Evolutionary conservation across 2,797 vertebrate species (phyloP).

Genomic region (Cygnus olor): DNA sequence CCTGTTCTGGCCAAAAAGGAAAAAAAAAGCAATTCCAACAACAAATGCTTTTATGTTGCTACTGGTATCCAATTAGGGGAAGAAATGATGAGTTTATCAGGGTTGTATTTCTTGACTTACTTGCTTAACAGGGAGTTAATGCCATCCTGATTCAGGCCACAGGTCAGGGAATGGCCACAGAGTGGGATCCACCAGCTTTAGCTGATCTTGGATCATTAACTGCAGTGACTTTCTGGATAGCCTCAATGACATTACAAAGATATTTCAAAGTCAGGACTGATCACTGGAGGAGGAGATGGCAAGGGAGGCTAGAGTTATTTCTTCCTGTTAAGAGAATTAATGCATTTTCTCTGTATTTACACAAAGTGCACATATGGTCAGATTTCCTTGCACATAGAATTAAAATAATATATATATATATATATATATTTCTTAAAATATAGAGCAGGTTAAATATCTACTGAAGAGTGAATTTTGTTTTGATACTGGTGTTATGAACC

Average conservation of each 20-base stretch:
- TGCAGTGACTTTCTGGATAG: not conserved
- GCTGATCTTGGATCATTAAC: not conserved
- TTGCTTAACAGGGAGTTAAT: not conserved
- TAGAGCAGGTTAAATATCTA: not conserved
- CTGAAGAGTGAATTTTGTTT: not conserved
- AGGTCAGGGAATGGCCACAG: not conserved
- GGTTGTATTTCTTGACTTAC: not conserved
- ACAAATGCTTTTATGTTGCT: not conserved
- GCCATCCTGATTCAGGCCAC: not conserved
- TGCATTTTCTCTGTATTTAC: not conserved
- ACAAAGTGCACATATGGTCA: accelerated
- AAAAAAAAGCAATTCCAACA: not conserved
- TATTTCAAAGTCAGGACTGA: not conserved
- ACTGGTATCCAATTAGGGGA: not conserved
- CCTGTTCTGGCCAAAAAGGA: not conserved
- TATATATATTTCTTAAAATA: not conserved
- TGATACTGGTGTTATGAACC: not conserved
- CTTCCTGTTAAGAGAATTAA: not conserved
- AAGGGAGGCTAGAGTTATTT: not conserved
- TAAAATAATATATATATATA: not conserved
- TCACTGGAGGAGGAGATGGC: accelerated
- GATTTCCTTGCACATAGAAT: not conserved
- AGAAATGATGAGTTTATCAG: not conserved
- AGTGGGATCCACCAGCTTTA: not conserved
- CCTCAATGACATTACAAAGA: not conserved